Evolutionary conservation across 2,888 invertebrate species (phyloP), one percentile per base, ranked within the genome.

Genomic region (Leptura quadrifasciata): DNA sequence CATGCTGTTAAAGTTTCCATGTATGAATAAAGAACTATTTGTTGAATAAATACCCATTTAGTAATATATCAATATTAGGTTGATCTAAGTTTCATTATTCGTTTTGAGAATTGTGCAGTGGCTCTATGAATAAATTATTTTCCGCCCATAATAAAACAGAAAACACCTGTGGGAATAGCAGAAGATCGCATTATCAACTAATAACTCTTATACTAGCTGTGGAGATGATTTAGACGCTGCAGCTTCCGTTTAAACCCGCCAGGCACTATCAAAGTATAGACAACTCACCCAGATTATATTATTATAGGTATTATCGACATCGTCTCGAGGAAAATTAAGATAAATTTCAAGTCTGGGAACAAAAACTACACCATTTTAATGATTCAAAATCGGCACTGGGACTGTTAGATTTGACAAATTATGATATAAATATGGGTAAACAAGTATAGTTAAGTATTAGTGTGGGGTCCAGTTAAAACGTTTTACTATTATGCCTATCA

Each of bases 231-330:
- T 58, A 76, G 64, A 52, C 65, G 70, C 69, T 58, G 35, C 64
- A 64, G 76, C 69, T 76, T 69, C 72, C 63, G 68, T 72, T 76
- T 54, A 39, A 12, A 35, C 69, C 76, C 73, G 39, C 18, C n/a
- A 60, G 76, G 72, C 73, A 72, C 39, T 70, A 47, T 68, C 67
- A 64, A 64, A 72, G 72, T 76, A 72, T 69, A 76, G 76, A 76
- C 72, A 72, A 76, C 57, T 73, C 47, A 52, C 21, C 67, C 58
- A 58, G 58, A 69, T 69, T 57, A 27, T 39, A 57, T 35, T 69
- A 69, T 69, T 69, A 69, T 58, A 39, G 69, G 12, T 47, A 35
- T 58, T 69, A 69, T 69, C 69, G 69, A 69, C 58, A 58, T 31
- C 24, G 52, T 69, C 17, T 57, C 15, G 35, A 58, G 69, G 69